Conservation (phyloP, 2,113 vertebrate genomes). For the Scalopus aquaticus region DNA sequence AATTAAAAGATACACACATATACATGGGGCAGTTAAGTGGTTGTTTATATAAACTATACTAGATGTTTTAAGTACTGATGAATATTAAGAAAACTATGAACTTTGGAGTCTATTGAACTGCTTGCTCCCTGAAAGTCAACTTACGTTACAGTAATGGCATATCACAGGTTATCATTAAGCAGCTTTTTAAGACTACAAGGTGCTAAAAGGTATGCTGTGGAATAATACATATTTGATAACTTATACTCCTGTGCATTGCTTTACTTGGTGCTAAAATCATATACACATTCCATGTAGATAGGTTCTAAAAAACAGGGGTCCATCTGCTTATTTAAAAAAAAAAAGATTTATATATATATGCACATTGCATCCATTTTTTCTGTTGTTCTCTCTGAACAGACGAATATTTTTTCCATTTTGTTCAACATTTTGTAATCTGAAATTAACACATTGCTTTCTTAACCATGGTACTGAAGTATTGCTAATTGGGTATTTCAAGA, state of each 20-base stretch:
- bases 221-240: slow-evolving; percentile 36
- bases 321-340: slow-evolving; percentile 32
- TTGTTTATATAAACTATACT: slow-evolving; percentile 62
- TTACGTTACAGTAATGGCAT: slow-evolving; percentile 57
- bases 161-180: slow-evolving; percentile 61
- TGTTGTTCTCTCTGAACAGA: slow-evolving; percentile 19
- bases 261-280: slow-evolving; percentile 37
- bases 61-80: slow-evolving; percentile 70
- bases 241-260: slow-evolving; percentile 19
- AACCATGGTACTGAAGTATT: not conserved
- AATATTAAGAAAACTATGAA: slow-evolving; percentile 71
- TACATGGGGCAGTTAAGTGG: not conserved
- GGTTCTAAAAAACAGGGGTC: not conserved
- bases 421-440: slow-evolving; percentile 8
- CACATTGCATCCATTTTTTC: not conserved
- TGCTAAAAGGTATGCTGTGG: slow-evolving; percentile 28
- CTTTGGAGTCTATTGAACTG: slow-evolving; percentile 61
- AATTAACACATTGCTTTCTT: not conserved
- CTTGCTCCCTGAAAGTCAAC: slow-evolving; percentile 74
- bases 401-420: not conserved
- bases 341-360: not conserved
- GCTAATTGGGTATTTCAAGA: not conserved
- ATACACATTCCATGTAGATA: not conserved
- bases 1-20: slow-evolving; percentile 49
- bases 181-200: not conserved